Base-by-base conservation (phyloP, 1,140 invertebrate genomes). In the Elymnias hypermnestra region DNA sequence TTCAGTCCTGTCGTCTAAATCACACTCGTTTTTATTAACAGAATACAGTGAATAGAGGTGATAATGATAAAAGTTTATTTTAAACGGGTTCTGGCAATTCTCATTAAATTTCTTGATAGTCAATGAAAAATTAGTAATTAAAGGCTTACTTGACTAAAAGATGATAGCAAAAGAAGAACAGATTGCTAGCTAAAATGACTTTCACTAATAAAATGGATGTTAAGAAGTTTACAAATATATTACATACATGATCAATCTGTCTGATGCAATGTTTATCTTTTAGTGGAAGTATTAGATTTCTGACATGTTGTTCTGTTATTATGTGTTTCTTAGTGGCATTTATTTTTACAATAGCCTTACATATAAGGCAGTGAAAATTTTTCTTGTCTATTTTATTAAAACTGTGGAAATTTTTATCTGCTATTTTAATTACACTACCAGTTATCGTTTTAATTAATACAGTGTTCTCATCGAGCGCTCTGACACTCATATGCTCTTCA, bases 201-300 rank as follows among this genome's bases (percentile, higher is more conserved):
- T n/a, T n/a, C n/a, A n/a, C n/a, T n/a, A n/a, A n/a, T n/a, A n/a
- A n/a, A n/a, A n/a, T n/a, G n/a, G n/a, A n/a, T n/a, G n/a, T n/a
- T n/a, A n/a, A n/a, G n/a, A n/a, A n/a, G n/a, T n/a, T n/a, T n/a
- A n/a, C n/a, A n/a, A n/a, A n/a, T n/a, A n/a, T n/a, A n/a, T n/a
- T n/a, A n/a, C n/a, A n/a, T n/a, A n/a, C n/a, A 1, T 15, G 4
- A 12, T 38, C 31, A 22, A 54, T 46, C 38, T 37, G 15, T 39
- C 53, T 45, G 2, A 42, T 6, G 35, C 47, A 56, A 31, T 56
- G 38, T 8, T 45, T 45, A 22, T 51, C 43, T 10, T 42, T 25
- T 5, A 56, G 35, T 3, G 47, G 38, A n/a, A 22, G 19, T 7
- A 13, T 15, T 5, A 47, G 19, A 0, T 12, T 38, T 5, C 42